phyloP scores from a whole-genome alignment of 2,797 vertebrate species.

The Eptatretus atami region DNA sequence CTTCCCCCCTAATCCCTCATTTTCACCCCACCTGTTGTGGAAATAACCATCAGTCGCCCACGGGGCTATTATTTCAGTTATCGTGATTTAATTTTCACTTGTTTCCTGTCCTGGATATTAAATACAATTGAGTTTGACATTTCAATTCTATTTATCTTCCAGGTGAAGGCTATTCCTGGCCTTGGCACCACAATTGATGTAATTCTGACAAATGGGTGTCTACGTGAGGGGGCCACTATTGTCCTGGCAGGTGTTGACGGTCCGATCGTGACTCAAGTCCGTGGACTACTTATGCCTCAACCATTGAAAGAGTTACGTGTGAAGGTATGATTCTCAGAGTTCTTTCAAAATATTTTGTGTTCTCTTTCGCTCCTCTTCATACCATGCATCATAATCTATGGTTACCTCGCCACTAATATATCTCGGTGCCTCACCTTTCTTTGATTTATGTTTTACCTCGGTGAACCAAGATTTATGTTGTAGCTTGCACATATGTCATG shows the following conservation, averaged over 20 bases:
- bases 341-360: too few relatives aligned
- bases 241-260: constrained; percentile 87
- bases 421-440: too few relatives aligned
- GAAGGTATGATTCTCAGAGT: constrained; percentile 23
- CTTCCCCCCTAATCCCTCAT: too few relatives aligned
- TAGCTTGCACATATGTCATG: too few relatives aligned
- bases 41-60: too few relatives aligned
- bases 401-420: too few relatives aligned
- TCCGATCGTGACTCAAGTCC: constrained; percentile 79
- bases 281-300: constrained; percentile 62
- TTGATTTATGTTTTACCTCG: too few relatives aligned
- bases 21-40: too few relatives aligned
- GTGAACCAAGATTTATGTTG: too few relatives aligned
- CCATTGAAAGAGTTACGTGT: constrained; percentile 79
- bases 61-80: too few relatives aligned
- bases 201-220: constrained; percentile 56
- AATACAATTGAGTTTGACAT: neutral
- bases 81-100: neutral
- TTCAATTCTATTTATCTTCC: constrained; percentile 2
- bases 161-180: constrained; percentile 87
- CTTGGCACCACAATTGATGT: constrained; percentile 97
- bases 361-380: too few relatives aligned
- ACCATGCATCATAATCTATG: too few relatives aligned
- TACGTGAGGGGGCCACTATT: constrained; percentile 69
- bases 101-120: neutral